These are phyloP conservation scores for Phalangium opilio DNA, from an alignment of 2,888 invertebrate species.

Conservation along the genomic window DNA sequence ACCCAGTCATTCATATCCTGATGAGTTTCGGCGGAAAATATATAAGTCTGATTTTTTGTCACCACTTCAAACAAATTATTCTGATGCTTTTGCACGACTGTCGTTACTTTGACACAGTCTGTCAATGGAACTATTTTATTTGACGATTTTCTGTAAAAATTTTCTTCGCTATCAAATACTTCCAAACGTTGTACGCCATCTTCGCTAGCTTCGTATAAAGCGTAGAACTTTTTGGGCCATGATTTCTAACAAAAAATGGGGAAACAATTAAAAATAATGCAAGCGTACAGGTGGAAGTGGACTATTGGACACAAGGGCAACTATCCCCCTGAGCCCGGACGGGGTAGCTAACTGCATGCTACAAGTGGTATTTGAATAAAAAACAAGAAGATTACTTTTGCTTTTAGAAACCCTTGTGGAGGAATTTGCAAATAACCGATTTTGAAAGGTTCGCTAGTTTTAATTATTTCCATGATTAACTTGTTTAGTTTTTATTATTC, in stretches of 20 bases:
- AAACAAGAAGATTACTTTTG: no score
- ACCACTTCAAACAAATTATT: conserved; percentile 43
- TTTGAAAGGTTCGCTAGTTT: no score
- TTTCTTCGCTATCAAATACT: conserved; percentile 62
- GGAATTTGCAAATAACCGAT: no score
- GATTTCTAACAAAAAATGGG: conserved; percentile 54
- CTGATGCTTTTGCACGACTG: conserved; percentile 23
- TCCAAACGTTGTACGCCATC: conserved; percentile 71
- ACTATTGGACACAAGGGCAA: no score
- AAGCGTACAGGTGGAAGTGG: no score
- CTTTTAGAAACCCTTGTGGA: no score
- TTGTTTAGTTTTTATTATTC: no score
- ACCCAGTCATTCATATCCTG: conserved; percentile 61
- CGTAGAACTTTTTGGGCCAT: conserved; percentile 61
- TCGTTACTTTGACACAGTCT: conserved; percentile 64
- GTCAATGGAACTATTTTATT: conserved; percentile 56
- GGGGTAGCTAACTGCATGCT: no score
- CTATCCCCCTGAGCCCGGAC: no score
- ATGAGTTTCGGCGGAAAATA: conserved; percentile 50
- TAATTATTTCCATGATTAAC: no score
- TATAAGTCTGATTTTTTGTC: conserved; percentile 48
- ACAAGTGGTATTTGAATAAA: no score
- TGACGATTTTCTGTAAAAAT: conserved; percentile 17
- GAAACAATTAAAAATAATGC: no score
- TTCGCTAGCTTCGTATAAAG: conserved; percentile 63